Evolutionary conservation across 92 coral and sea anemone species (phyloP).

Genomic region (Metridium senile): DNA sequence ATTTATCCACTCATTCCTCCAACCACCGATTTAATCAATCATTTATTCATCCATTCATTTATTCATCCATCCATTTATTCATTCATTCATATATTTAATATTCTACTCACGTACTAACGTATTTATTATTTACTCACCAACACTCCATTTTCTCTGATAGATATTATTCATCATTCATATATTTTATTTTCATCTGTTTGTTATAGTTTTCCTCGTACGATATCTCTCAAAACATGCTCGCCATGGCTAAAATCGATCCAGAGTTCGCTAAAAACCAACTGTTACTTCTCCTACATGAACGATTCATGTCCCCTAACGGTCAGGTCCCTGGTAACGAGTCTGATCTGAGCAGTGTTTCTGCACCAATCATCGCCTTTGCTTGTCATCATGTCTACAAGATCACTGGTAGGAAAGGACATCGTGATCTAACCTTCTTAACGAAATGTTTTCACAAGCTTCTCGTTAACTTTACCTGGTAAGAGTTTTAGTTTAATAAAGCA

Average conservation of each 20-base stretch:
- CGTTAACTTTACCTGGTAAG: conserved; percentile 85
- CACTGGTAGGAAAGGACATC: conserved; percentile 74
- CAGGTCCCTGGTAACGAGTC: conserved; percentile 86
- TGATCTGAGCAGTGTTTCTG: conserved; percentile 70
- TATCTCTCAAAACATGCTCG: conserved; percentile 72
- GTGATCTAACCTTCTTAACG: conserved; percentile 80
- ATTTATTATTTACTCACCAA: too few relatives aligned
- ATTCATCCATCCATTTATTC: too few relatives aligned
- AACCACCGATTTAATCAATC: too few relatives aligned
- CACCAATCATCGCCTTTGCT: conserved; percentile 87
- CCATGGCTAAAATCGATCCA: conserved; percentile 84
- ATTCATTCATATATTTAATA: too few relatives aligned
- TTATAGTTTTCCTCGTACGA: conserved; percentile 81
- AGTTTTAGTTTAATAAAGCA: neutral
- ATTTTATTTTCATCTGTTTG: neutral
- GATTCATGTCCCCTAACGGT: conserved; percentile 82
- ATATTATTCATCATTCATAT: neutral
- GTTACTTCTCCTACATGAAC: conserved; percentile 71
- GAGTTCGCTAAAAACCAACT: conserved; percentile 85
- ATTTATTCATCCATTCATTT: too few relatives aligned
- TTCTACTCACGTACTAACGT: too few relatives aligned
- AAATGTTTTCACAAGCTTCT: conserved; percentile 88
- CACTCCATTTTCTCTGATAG: too few relatives aligned
- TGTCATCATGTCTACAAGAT: conserved; percentile 77
- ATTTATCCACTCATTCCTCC: too few relatives aligned